Evolutionary conservation across 2,797 vertebrate species (phyloP), one percentile per base, ranked within the genome.

Genomic region (Cephalopachus bancanus): DNA sequence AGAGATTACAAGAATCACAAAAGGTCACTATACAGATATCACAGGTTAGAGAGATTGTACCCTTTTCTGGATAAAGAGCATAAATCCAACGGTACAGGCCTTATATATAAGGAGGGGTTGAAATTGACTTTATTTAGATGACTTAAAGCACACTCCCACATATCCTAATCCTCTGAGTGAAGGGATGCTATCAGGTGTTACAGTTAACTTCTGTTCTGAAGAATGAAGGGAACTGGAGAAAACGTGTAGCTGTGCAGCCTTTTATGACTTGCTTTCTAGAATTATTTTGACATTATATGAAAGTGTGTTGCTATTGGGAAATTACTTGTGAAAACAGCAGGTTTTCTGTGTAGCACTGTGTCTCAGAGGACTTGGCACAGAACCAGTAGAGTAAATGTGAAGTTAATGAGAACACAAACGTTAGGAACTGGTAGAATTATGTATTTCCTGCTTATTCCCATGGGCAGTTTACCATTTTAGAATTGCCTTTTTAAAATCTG

Each of bases 1-100:
- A 98, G 97, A 97, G 96, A 96, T 97, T 97, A 97, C 97, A 97
- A 97, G 97, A 98, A 96, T 98, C 96, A 97, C 97, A 92, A 98
- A 97, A 97, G 97, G 97, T 98, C 97, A 97, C 93, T 97, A 97
- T 94, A 97, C 97, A 97, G 97, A 97, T 98, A 97, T 93, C 96
- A 97, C 84, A 94, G 97, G 94, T 97, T 78, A 92, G 51, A 97
- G 74, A 91, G 69, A 59, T 90, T 88, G 89, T 97, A 49, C 92
- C 78, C 91, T 97, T 98, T 98, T 97, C 87, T 93, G 91, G 89
- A 97, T 97, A 92, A 98, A 92, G 80, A 97, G 49, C 85, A 76
- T 64, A 92, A 95, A 87, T 83, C 9, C 30, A 57, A 10, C 90
- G 91, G 64, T 97, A 89, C 81, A 91, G 85, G 74, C 96, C 83